Base-by-base conservation (phyloP, 2,113 vertebrate species). In the Petroica traversi region DNA sequence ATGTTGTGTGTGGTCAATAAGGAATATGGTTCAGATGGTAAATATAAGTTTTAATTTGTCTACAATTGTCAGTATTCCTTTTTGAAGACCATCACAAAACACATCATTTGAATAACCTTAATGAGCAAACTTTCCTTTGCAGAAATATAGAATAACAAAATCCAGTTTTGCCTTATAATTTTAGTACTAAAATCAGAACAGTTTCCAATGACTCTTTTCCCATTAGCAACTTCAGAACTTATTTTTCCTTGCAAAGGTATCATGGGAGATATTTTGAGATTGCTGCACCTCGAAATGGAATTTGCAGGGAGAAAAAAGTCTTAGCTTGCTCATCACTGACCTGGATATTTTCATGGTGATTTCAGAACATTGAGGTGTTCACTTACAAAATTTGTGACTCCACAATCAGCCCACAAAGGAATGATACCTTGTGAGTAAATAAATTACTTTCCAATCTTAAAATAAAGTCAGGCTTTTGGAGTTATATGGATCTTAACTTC, bases 391-490 rank as follows among this genome's bases (percentile, higher is more conserved):
- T 59, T 58, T 46, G 46, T 54, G 91, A 93, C 34, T 67, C 26
- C 74, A 92, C 58, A 23, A 86, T 88, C 84, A 54, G 64, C 52
- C 45, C 75, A n/a, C 67, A 75, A 46, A 91, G 61, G 86, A 95
- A 96, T 7, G 20, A 92, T 95, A 87, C 52, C 79, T 94, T 55
- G 14, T 77, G 75, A 89, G 54, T 81, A 55, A 92, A 74, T 45
- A 95, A 93, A 91, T 69, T 75, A 71, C 62, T 78, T 97, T 88
- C 52, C 80, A 66, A 12, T 83, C 77, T 91, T 96, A 97, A 96
- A 97, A 97, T 97, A 96, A 97, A 94, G 64, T 69, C 69, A 73
- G 49, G 62, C 76, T 92, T 55, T 85, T 41, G 45, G 82, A 91
- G 61, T 96, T 87, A 88, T 85, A 79, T 74, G 80, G 54, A 58